These are phyloP conservation scores for Holocentrus rufus DNA, from an alignment of 2,797 vertebrate species.

Conservation along the genomic window DNA sequence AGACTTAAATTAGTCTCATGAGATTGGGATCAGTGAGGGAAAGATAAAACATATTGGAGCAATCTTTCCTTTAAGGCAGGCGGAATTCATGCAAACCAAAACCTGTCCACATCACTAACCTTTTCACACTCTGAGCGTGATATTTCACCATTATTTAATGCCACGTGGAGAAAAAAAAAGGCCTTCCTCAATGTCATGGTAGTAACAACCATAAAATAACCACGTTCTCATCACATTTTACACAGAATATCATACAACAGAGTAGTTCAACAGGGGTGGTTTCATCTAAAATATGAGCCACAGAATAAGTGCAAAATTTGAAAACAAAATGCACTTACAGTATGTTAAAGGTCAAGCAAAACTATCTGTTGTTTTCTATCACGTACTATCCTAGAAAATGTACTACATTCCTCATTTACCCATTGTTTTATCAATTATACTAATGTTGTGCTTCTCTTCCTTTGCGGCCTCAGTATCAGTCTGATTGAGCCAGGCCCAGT, in stretches of 20 bases:
- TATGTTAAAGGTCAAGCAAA: background rate
- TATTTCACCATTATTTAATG: background rate
- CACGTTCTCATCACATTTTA: background rate
- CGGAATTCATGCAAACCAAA: constrained; percentile 24
- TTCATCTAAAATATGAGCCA: background rate
- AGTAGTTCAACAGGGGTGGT: background rate
- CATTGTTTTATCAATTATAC: background rate
- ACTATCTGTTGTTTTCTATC: background rate
- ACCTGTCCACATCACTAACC: background rate
- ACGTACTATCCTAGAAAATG: background rate
- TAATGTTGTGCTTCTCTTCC: background rate
- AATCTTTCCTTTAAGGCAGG: background rate
- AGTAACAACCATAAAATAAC: constrained; percentile 18
- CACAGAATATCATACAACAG: background rate
- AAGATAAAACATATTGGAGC: background rate
- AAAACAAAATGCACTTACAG: background rate
- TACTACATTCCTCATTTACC: background rate
- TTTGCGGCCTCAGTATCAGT: constrained; percentile 78
- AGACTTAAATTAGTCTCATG: constrained; percentile 8
- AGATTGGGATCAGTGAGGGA: background rate
- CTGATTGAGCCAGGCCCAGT: constrained; percentile 91
- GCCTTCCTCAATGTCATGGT: background rate
- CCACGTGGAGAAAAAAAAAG: background rate
- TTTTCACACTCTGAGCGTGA: constrained; percentile 32
- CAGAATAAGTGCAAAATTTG: background rate